Evolutionary conservation across 2,888 invertebrate genomes (phyloP).

Genomic region (Agriopis leucophaearia): DNA sequence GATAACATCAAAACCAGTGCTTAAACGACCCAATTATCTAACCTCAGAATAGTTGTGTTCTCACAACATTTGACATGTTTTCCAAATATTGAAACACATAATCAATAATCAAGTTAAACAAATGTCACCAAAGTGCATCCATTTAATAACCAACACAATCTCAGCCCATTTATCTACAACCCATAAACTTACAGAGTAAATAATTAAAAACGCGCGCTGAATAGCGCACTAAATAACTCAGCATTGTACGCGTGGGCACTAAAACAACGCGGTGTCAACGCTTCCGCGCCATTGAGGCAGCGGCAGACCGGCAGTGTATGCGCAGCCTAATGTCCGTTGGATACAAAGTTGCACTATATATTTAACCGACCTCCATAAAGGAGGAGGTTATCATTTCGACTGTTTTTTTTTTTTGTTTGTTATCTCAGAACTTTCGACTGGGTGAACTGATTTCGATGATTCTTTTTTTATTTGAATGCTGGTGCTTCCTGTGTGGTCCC

Average conservation of each 20-base stretch:
- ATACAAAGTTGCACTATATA: too few species aligned
- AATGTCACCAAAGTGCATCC: background rate
- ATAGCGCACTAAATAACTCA: conserved; percentile 70
- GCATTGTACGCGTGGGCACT: conserved; percentile 58
- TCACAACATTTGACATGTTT: background rate
- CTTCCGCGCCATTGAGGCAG: conserved; percentile 62
- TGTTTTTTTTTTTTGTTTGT: too few species aligned
- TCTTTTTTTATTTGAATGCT: too few species aligned
- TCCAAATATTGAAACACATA: background rate
- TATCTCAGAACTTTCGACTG: too few species aligned
- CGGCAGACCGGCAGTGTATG: conserved; percentile 48
- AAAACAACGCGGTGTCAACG: conserved; percentile 55
- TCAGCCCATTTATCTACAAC: conserved; percentile 61
- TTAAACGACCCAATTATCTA: too few species aligned
- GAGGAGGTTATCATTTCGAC: too few species aligned
- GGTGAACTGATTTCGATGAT: too few species aligned
- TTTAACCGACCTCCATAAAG: too few species aligned
- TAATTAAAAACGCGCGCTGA: conserved; percentile 70
- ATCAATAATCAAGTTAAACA: background rate
- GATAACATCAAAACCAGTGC: too few species aligned
- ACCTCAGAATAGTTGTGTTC: too few species aligned
- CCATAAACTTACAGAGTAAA: conserved; percentile 53
- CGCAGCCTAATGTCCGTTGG: conserved; percentile 30
- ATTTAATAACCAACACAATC: conserved; percentile 53
- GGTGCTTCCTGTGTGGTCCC: too few species aligned